phyloP scores from a whole-genome alignment of 2,113 vertebrate species.

The Phylloscopus trochiloides region DNA sequence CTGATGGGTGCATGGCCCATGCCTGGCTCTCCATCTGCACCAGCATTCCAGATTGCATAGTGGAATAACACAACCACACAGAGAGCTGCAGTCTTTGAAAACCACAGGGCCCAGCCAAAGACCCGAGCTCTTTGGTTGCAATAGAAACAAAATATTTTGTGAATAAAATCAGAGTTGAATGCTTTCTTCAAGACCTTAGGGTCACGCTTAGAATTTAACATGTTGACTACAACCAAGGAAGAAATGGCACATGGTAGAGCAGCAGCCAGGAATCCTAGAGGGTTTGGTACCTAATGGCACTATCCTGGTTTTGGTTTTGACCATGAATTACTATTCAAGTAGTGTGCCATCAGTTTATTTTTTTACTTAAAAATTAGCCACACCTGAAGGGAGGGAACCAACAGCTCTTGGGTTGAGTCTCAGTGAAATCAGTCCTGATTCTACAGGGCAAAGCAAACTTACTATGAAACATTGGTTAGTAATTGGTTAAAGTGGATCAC shows the following conservation, averaged over 20 bases:
- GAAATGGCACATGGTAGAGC: background rate
- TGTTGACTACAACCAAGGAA: background rate
- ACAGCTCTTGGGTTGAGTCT: background rate
- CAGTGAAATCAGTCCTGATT: background rate
- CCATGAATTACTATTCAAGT: background rate
- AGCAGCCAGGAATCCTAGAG: background rate
- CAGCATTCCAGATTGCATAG: background rate
- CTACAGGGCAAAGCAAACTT: background rate
- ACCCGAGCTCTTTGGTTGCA: background rate
- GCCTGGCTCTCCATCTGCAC: background rate
- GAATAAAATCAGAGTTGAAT: background rate
- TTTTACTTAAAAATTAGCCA: background rate
- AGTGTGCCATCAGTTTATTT: background rate
- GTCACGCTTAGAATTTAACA: background rate
- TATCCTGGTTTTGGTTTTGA: background rate
- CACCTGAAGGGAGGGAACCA: background rate
- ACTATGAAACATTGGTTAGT: background rate
- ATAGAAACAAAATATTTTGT: background rate
- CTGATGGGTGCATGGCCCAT: background rate
- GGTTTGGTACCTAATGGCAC: background rate
- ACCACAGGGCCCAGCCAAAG: background rate
- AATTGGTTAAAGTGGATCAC: background rate
- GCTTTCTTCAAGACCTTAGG: background rate
- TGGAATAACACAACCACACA: background rate
- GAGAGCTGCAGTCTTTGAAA: background rate